phyloP scores from a whole-genome alignment of 2,113 vertebrate genomes.

The Nymphicus hollandicus region DNA sequence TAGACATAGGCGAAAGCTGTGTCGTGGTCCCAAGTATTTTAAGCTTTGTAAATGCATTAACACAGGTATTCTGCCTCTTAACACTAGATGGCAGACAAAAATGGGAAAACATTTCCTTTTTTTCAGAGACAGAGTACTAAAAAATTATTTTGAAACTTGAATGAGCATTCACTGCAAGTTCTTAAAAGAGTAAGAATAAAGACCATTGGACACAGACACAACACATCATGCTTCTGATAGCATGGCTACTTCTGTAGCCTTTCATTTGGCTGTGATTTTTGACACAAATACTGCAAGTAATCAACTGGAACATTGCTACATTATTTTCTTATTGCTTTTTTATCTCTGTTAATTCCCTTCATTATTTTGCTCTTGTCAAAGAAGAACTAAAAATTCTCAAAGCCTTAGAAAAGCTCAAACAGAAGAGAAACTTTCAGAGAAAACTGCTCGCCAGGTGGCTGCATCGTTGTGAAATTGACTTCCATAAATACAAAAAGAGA shows the following conservation, averaged over 20 bases:
- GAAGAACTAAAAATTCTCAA: neutral
- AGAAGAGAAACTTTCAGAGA: neutral
- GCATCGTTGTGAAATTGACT: neutral
- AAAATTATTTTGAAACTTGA: neutral
- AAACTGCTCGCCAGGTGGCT: neutral
- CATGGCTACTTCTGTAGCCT: neutral
- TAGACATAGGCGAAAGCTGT: neutral
- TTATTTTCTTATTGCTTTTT: neutral
- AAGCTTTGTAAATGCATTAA: neutral
- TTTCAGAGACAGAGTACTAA: neutral
- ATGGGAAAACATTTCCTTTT: conserved; percentile 13
- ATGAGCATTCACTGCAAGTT: neutral
- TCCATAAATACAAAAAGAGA: neutral
- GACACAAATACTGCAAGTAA: neutral
- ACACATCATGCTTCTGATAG: neutral
- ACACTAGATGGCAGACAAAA: conserved; percentile 70
- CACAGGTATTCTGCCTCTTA: neutral
- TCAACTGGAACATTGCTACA: neutral
- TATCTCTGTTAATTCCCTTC: neutral
- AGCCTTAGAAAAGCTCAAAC: neutral
- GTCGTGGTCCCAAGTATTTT: neutral
- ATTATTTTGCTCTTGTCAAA: neutral
- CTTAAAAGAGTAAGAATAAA: neutral
- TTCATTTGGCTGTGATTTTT: neutral
- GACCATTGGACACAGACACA: neutral